phyloP scores from a whole-genome alignment of 1,140 invertebrate species.

The Chironomus striatipennis region DNA sequence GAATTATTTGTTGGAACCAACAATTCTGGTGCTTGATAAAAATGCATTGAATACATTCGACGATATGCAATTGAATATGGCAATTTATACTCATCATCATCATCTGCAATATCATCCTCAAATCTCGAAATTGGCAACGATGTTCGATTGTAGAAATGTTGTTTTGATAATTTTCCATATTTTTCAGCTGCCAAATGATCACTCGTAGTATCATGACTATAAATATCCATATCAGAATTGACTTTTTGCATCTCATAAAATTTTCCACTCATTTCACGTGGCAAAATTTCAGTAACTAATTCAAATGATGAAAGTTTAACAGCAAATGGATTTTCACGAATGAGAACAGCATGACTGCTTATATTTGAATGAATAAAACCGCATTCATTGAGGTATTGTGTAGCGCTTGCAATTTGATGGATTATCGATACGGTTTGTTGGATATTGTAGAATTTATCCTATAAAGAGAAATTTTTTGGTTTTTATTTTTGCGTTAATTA shows the following conservation, averaged over 20 bases:
- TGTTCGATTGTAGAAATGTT: conserved; percentile 4
- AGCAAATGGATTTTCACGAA: not conserved
- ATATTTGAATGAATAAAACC: conserved; percentile 27
- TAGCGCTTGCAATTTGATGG: conserved; percentile 24
- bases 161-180: conserved; percentile 4
- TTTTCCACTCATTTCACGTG: not conserved
- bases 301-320: conserved; percentile 27
- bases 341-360: conserved; percentile 20
- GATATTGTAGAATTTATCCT: conserved; percentile 1
- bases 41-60: conserved; percentile 15
- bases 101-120: not conserved
- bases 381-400: conserved; percentile 25
- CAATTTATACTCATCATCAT: not conserved
- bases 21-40: conserved; percentile 26
- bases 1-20: not conserved
- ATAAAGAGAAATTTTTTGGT: not conserved
- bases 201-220: not conserved
- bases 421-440: not conserved
- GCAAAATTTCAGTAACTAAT: conserved; percentile 20
- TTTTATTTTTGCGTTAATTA: not conserved
- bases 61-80: conserved; percentile 25
- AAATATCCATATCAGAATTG: not conserved
- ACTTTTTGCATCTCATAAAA: not conserved
- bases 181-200: not conserved
- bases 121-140: not conserved